phyloP scores from a whole-genome alignment of 2,113 vertebrate species.

The Peromyscus californicus region DNA sequence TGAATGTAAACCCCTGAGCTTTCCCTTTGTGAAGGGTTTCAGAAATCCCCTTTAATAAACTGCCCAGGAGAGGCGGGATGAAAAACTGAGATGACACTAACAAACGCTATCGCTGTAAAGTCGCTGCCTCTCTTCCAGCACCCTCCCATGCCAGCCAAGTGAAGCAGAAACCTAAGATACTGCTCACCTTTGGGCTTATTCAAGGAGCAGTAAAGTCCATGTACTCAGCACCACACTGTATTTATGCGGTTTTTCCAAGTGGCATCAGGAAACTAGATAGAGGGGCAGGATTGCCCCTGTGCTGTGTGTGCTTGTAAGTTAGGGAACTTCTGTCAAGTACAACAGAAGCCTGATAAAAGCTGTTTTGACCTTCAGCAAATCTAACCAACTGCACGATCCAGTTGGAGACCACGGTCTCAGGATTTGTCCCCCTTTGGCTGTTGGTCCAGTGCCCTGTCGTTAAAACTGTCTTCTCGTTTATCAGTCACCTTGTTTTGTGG shows the following conservation, averaged over 20 bases:
- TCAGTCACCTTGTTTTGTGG: background rate
- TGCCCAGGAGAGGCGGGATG: constrained; percentile 17
- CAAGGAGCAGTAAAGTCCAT: background rate
- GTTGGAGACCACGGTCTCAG: background rate
- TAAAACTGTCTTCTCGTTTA: background rate
- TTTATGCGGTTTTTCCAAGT: constrained; percentile 48
- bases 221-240: background rate
- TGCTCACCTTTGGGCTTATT: constrained; percentile 40
- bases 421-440: constrained; percentile 46
- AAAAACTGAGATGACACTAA: constrained; percentile 72
- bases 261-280: background rate
- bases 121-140: constrained; percentile 33
- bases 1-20: constrained; percentile 73
- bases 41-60: constrained; percentile 74
- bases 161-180: constrained; percentile 44
- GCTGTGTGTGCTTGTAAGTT: constrained; percentile 19
- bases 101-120: constrained; percentile 52
- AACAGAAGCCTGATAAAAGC: background rate
- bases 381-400: constrained; percentile 26
- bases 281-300: background rate
- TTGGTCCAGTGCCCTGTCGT: background rate
- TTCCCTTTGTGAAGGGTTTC: constrained; percentile 75
- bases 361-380: constrained; percentile 45
- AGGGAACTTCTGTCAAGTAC: constrained; percentile 13
- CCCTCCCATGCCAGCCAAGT: constrained; percentile 30